Base-by-base conservation (phyloP, 2,113 vertebrate genomes). In the Bungarus multicinctus region DNA sequence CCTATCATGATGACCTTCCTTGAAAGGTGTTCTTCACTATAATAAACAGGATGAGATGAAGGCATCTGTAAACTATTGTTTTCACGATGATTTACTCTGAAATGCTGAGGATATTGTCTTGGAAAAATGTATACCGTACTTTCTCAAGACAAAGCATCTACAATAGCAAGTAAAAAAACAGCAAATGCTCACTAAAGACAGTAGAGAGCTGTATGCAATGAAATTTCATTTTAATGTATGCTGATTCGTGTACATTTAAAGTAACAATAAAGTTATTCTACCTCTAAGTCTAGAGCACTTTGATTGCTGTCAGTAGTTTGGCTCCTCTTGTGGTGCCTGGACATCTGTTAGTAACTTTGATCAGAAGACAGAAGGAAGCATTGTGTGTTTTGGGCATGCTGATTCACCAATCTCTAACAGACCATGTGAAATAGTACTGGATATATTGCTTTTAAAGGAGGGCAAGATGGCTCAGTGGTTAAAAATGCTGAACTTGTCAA, bases 311-410 rank as follows among this genome's bases (percentile, higher is more conserved):
- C 96, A 95, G 93, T 93, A 93, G 95, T 93, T 91, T 97, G 95
- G 93, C 90, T 95, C 94, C 94, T 93, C 94, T 95, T 91, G 93
- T 94, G 93, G 92, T 96, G 94, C 93, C 93, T 43, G 3, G 94
- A 94, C 89, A 95, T 89, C n/a, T 96, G 91, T 94, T 95, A 93
- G 92, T 95, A 94, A 74, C 94, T 95, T 95, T 95, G 95, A 96
- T 96, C 93, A 87, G 87, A 10, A 89, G 87, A 94, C 54, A 85
- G 30, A 22, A n/a, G 54, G 92, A 74, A 8, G 57, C 86, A 69
- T 89, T 52, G 89, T n/a, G 39, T 53, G 55, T 52, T 53, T 86
- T 53, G n/a, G 85, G 74, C 87, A 92, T 93, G 39, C 90, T 96
- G 93, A 95, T 96, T 93, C 95, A 94, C 89, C 93, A 88, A 34